Conservation (phyloP, 2,113 vertebrate species). For the Peromyscus californicus region DNA sequence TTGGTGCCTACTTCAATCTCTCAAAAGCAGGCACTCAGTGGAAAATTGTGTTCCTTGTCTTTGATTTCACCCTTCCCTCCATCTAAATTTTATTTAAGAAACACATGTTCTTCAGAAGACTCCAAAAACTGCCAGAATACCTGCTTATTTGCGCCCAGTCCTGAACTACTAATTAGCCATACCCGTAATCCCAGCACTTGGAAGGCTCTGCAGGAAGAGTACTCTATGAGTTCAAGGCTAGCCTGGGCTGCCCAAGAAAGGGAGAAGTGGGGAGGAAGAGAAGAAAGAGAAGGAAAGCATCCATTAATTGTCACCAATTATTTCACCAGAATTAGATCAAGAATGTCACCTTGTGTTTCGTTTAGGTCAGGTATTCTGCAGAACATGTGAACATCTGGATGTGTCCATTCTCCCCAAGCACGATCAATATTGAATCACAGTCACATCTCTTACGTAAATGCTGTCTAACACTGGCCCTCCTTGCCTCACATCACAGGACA, state of each 20-base stretch:
- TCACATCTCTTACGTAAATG: background rate
- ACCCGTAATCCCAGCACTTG: background rate
- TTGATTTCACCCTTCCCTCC: background rate
- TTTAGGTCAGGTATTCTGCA: background rate
- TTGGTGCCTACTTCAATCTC: background rate
- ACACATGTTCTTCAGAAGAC: background rate
- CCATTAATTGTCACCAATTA: background rate
- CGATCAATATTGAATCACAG: background rate
- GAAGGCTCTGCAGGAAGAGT: background rate
- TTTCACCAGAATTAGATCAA: background rate
- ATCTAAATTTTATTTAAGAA: background rate
- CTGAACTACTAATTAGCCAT: background rate
- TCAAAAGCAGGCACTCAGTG: background rate
- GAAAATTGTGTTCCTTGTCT: background rate
- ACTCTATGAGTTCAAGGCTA: background rate
- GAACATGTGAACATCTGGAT: background rate
- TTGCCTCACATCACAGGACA: background rate
- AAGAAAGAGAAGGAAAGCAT: background rate
- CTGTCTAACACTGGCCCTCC: background rate
- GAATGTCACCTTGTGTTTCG: background rate
- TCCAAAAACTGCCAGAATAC: background rate
- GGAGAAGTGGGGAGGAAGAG: background rate
- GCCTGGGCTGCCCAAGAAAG: background rate
- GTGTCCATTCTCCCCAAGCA: background rate
- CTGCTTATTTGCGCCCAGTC: background rate